These are phyloP conservation scores for Nineta flava DNA, from an alignment of 2,888 invertebrate species.

Conservation along the genomic window DNA sequence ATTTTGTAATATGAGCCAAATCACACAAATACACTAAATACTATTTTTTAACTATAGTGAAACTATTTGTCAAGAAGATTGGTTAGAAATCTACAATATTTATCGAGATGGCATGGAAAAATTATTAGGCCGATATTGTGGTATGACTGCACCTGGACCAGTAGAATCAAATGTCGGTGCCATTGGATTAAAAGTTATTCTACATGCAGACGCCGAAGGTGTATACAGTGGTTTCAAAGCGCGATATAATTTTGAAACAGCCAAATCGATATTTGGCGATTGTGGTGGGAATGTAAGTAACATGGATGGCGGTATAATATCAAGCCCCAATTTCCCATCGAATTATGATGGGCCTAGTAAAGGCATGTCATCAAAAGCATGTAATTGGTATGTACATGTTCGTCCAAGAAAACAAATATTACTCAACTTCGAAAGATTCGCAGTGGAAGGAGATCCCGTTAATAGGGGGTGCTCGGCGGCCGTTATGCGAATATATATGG, in stretches of 20 bases:
- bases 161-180: constrained; percentile 84
- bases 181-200: constrained; percentile 69
- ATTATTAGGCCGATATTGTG: constrained; percentile 70
- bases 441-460: constrained; percentile 82
- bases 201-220: constrained; percentile 74
- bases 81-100: constrained; percentile 85
- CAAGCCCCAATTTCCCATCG: constrained; percentile 80
- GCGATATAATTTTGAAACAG: constrained; percentile 78
- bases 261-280: constrained; percentile 79
- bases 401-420: constrained; percentile 74
- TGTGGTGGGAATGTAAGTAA: constrained; percentile 85
- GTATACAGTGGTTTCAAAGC: constrained; percentile 95
- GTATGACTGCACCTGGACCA: constrained; percentile 82
- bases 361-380: constrained; percentile 71
- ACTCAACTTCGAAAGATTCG: constrained; percentile 80
- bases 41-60: constrained; percentile 30
- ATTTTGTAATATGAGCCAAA: too few relatives aligned
- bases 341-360: constrained; percentile 74
- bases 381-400: constrained; percentile 93
- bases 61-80: constrained; percentile 75
- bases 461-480: constrained; percentile 90
- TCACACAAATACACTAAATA: background rate
- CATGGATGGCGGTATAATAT: constrained; percentile 65
- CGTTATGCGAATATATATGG: constrained; percentile 73
- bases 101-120: constrained; percentile 69